Base-by-base conservation (phyloP, 2,888 invertebrate species). In the Hemaris fuciformis region DNA sequence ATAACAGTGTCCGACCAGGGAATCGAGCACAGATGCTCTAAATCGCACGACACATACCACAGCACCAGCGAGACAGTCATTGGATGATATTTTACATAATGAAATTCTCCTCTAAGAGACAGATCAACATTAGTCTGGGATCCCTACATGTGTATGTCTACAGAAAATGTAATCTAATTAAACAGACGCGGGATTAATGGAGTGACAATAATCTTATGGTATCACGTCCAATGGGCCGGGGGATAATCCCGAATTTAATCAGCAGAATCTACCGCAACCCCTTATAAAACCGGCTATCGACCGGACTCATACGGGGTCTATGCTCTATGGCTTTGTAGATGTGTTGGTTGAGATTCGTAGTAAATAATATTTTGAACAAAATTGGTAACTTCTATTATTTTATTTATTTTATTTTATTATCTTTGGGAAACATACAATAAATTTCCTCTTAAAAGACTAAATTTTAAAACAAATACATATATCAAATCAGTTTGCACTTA, bases 221-320 rank as follows among this genome's bases (percentile, higher is more conserved):
- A 75, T 80, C 79, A 74, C 78, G 77, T 75, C 80, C 77, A 75
- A 74, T 72, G 77, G 83, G 81, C 74, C 73, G 72, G 69, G 78
- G 86, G 89, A 88, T 91, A 83, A 89, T 84, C 87, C 87, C 72
- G 77, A 88, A 88, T 89, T 88, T 89, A 89, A 90, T 91, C 89
- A 90, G 85, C 59, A 77, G 75, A 77, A 76, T 77, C 77, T 70
- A 71, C 81, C 79, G 67, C 76, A 75, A 78, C 83, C 85, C n/a
- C 83, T 78, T 79, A 77, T 76, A 74, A 77, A 70, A 73, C 67
- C 72, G 7, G 23, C 38, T 15, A 15, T 38, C 57, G 45, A 38
- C 25, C 57, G 41, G 38, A 13, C 45, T n/a, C 56, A 38, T 34
- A 25, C 46, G 41, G 41, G 45, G 34, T n/a, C n/a, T n/a, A 18